A percentile compares a stretch with the other conserved stretches of the same genome.
Conservation (phyloP, 2,113 vertebrate species). For the Hylia prasina region DNA sequence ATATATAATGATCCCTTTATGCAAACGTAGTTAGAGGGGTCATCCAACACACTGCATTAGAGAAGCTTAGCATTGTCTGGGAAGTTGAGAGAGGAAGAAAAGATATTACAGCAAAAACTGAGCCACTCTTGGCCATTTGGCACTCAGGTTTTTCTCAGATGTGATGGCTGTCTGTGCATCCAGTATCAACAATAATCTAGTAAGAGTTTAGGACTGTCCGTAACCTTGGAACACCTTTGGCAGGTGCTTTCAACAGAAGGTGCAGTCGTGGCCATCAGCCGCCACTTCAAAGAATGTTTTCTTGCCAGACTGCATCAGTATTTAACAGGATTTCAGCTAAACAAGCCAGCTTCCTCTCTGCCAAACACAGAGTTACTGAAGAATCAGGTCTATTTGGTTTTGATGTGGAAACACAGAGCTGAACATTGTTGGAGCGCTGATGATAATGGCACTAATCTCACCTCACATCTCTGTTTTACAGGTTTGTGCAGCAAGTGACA, state of each 20-base stretch:
- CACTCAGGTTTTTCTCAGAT: neutral
- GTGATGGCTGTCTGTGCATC: neutral
- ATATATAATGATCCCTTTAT: neutral
- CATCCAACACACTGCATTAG: neutral
- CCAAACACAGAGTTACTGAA: neutral
- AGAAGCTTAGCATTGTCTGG: neutral
- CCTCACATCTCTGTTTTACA: neutral
- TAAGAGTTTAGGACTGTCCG: neutral
- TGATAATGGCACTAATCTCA: neutral
- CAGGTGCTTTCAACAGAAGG: neutral
- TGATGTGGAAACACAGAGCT: neutral
- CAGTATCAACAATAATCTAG: neutral
- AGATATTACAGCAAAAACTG: neutral
- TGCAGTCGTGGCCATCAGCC: neutral
- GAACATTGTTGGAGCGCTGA: neutral
- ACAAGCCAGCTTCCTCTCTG: neutral
- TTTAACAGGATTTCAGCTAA: neutral
- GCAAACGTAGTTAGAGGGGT: neutral
- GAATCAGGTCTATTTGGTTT: neutral
- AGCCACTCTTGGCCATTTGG: neutral
- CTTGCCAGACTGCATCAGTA: accelerated
- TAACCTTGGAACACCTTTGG: neutral
- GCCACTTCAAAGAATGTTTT: neutral
- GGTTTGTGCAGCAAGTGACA: neutral
- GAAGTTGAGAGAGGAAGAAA: neutral